Evolutionary conservation across 2,797 vertebrate species (phyloP).

Genomic region (Spatula versicolor): DNA sequence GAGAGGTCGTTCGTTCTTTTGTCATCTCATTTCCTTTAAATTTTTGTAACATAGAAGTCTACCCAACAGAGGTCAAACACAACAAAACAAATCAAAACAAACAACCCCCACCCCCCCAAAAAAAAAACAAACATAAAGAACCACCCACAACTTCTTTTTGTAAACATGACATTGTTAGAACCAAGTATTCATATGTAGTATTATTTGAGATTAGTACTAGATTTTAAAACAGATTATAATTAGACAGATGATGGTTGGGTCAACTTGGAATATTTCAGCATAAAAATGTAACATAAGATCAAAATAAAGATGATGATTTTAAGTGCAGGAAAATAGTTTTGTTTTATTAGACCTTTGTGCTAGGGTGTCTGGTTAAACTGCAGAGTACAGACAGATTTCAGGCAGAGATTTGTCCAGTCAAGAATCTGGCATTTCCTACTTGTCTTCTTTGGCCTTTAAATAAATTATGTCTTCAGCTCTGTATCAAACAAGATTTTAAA

Average conservation of each 20-base stretch:
- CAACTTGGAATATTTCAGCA: neutral
- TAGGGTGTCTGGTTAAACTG: neutral
- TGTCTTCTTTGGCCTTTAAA: neutral
- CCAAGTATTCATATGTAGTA: neutral
- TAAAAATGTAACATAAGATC: neutral
- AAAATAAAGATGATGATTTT: neutral
- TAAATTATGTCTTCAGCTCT: neutral
- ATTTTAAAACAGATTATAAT: neutral
- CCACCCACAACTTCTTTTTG: neutral
- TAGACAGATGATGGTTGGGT: neutral
- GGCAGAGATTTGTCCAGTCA: neutral
- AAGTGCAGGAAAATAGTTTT: neutral
- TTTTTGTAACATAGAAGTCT: slow-evolving; percentile 7
- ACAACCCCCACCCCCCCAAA: no score
- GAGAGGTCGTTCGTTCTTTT: slow-evolving; percentile 35
- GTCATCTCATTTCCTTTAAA: slow-evolving; percentile 25
- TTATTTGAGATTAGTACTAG: neutral
- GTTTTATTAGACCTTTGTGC: neutral
- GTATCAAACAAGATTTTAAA: neutral
- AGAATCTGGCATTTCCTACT: neutral
- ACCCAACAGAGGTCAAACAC: neutral
- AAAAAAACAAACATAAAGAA: no score
- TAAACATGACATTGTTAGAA: neutral
- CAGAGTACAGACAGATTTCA: neutral
- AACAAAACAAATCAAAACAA: no score